Evolutionary conservation across 2,888 invertebrate genomes (phyloP), one percentile per base, ranked within the genome.

Genomic region (Mamestra brassicae): DNA sequence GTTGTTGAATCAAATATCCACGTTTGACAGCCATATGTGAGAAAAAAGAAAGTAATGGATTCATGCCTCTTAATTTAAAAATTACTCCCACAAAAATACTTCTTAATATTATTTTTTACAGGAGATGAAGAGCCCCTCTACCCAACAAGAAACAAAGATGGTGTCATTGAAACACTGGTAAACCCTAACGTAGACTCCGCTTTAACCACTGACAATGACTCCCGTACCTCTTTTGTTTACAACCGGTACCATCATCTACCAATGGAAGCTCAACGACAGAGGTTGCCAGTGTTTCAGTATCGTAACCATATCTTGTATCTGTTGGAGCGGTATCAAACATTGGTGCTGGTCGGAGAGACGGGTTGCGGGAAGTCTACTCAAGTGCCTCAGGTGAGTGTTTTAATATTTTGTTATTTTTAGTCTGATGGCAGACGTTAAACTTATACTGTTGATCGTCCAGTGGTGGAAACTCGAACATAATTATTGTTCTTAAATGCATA

Each of bases 311-410:
- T 99, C 69, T 95, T 99, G 68, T 99, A 99, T 76, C 93, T 95
- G 62, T 94, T 99, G 88, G 99, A 99, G 93, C 98, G 98, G 83
- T 98, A 98, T 94, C 99, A 99, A 93, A 98, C 98, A 0, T 95
- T 99, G 63, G 97, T 99, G 69, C 95, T 98, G 72, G 97, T 98
- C 60, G 99, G 99, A 3, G 99, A 99, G 93, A 99, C 99, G 4
- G 99, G 99, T 45, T 98, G 98, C 87, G 99, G 99, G 54, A 99
- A 99, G 95, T 99, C 99, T 90, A 99, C 99, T 0, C 99, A 99
- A 96, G 97, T 99, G 81, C 99, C 99, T 66, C 99, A 99, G 97
- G 99, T 98, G 94, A 95, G 96, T 92, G 57, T 15, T 71, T 55
- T 15, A 50, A 4, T 17, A 4, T 38, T 47, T 17, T 64, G n/a